These are phyloP conservation scores for Zeus faber DNA, from an alignment of 2,113 vertebrate species.

Conservation along the genomic window DNA sequence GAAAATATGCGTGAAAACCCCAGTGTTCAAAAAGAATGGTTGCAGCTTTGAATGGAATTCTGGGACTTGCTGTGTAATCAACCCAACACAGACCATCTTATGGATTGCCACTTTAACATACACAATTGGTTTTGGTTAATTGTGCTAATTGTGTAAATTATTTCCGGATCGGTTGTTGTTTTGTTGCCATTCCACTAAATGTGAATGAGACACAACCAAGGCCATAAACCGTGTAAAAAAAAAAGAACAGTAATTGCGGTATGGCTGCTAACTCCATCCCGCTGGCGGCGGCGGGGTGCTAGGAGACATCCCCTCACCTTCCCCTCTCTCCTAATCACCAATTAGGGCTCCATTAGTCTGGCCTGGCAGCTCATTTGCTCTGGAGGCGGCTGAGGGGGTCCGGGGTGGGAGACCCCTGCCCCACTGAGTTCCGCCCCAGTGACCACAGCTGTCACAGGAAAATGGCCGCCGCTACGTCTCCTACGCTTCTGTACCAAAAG, in stretches of 20 bases:
- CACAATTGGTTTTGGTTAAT: no score
- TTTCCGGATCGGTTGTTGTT: no score
- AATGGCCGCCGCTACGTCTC: slow-evolving; percentile 39
- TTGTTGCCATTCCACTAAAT: no score
- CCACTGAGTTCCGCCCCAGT: slow-evolving; percentile 79
- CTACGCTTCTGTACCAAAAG: slow-evolving; percentile 42
- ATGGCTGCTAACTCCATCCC: slow-evolving; percentile 66
- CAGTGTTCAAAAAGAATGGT: no score
- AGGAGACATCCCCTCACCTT: slow-evolving; percentile 67
- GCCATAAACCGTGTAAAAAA: no score
- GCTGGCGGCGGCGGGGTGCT: slow-evolving; percentile 45
- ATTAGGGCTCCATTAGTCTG: slow-evolving; percentile 98
- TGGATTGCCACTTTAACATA: no score
- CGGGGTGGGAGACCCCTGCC: slow-evolving; percentile 83
- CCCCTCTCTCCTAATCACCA: slow-evolving; percentile 91
- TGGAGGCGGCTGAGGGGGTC: slow-evolving; percentile 79
- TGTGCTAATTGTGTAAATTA: no score
- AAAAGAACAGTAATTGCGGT: no score
- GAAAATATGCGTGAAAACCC: neutral
- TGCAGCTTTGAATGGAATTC: no score
- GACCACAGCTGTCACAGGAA: slow-evolving; percentile 79
- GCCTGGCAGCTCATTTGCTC: slow-evolving; percentile 94
- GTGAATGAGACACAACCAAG: no score
- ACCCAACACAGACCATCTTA: no score
- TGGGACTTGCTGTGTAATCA: no score